Percentiles rank a stretch among this genome's conserved stretches.
Conservation (phyloP, 2,797 vertebrate species). For the Pseudochaenichthys georgianus region DNA sequence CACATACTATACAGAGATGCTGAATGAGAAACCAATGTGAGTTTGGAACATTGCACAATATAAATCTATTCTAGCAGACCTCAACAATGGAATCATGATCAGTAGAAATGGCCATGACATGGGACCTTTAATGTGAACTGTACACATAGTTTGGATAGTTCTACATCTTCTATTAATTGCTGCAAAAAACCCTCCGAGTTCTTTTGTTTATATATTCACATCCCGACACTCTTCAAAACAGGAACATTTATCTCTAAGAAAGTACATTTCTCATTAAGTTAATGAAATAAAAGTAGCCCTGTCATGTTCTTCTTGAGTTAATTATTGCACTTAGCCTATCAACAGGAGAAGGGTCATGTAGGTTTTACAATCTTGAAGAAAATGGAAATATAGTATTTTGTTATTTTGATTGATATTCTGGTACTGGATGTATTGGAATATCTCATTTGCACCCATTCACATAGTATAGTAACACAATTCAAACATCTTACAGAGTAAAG, state of each 20-base stretch:
- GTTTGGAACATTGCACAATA: too few species aligned
- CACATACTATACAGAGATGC: too few species aligned
- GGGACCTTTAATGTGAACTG: not conserved
- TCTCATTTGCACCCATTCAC: too few species aligned
- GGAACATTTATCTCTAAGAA: not conserved
- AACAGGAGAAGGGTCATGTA: not conserved
- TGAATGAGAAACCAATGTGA: too few species aligned
- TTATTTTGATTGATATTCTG: not conserved
- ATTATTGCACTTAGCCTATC: constrained; percentile 5
- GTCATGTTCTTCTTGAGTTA: constrained; percentile 3
- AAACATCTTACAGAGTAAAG: not conserved
- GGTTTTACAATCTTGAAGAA: not conserved
- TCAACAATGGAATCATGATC: too few species aligned
- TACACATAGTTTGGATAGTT: not conserved
- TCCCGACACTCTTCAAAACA: not conserved
- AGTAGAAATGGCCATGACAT: too few species aligned
- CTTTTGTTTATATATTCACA: not conserved
- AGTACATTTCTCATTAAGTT: not conserved
- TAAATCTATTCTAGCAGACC: too few species aligned
- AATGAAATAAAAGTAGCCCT: not conserved
- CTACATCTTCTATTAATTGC: not conserved
- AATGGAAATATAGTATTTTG: not conserved
- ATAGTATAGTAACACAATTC: not conserved
- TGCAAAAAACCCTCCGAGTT: not conserved
- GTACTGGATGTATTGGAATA: not conserved